Percentiles rank a stretch among this genome's conserved stretches.
Conservation (phyloP, 1,140 invertebrate genomes). For the Archivesica marissinica region DNA sequence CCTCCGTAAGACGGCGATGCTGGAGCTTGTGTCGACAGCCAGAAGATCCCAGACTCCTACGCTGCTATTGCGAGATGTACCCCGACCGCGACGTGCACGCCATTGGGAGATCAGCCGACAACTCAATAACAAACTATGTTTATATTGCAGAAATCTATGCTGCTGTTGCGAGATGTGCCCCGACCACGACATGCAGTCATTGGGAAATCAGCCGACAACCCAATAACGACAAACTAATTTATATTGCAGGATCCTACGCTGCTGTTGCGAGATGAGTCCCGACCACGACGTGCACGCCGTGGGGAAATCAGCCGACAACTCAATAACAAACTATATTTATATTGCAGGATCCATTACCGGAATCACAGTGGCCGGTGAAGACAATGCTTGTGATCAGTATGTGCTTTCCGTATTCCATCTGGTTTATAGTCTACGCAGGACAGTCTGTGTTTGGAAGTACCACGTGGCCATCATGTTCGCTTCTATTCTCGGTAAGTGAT, state of each 20-base stretch:
- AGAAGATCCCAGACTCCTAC: no score
- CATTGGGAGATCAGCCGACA: not conserved
- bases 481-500: slow-evolving; percentile 73
- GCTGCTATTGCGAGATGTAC: no score
- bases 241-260: not conserved
- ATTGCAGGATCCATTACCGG: slow-evolving; percentile 46
- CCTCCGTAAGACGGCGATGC: not conserved
- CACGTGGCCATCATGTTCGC: slow-evolving; percentile 78
- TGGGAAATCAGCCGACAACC: not conserved
- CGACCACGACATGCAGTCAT: not conserved
- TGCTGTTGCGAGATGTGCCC: no score
- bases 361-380: slow-evolving; percentile 63
- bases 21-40: no score
- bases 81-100: no score
- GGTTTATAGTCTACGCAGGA: slow-evolving; percentile 76
- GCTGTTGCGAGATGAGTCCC: no score
- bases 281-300: no score
- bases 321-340: no score
- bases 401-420: slow-evolving; percentile 74
- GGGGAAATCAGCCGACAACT: no score
- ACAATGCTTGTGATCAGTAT: slow-evolving; percentile 74
- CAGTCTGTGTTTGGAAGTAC: slow-evolving; percentile 79
- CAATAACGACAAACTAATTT: not conserved
- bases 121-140: not conserved
- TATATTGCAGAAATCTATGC: not conserved